These are phyloP conservation scores for Lateolabrax maculatus DNA, from an alignment of 2,797 vertebrate genomes.

Conservation along the genomic window DNA sequence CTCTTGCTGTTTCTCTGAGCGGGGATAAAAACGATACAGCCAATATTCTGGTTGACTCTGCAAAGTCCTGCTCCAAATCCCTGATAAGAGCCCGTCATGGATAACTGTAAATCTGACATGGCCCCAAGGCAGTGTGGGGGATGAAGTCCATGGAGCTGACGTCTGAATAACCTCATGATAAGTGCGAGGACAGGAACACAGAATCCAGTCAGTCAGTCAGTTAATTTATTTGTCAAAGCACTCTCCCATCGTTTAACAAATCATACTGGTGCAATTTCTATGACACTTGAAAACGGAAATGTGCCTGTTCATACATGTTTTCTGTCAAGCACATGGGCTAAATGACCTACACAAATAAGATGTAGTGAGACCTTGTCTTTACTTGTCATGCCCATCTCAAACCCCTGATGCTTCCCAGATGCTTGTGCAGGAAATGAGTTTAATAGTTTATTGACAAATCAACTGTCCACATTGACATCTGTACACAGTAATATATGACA, in stretches of 20 bases:
- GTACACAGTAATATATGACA: constrained; percentile 46
- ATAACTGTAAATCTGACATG: constrained; percentile 82
- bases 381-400: constrained; percentile 67
- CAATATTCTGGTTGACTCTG: constrained; percentile 81
- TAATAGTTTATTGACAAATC: constrained; percentile 74
- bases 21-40: constrained; percentile 65
- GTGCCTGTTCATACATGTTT: constrained; percentile 63
- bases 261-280: constrained; percentile 61
- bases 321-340: constrained; percentile 66
- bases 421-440: constrained; percentile 45
- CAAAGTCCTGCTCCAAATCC: constrained; percentile 79
- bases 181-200: constrained; percentile 60
- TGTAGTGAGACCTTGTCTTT: constrained; percentile 65
- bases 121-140: constrained; percentile 78
- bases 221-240: constrained; percentile 77
- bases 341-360: constrained; percentile 77
- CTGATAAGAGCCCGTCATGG: constrained; percentile 78
- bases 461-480: constrained; percentile 59
- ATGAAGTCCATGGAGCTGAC: constrained; percentile 72
- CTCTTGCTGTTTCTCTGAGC: constrained; percentile 68
- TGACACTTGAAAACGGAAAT: constrained; percentile 69
- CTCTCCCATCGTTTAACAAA: constrained; percentile 67
- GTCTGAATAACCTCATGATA: constrained; percentile 72
- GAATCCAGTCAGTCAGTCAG: constrained; percentile 64
- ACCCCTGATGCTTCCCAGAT: constrained; percentile 28